Percentiles rank a stretch among this genome's conserved stretches.
These are phyloP conservation scores for Dendrocincla fuliginosa DNA, from an alignment of 2,797 vertebrate genomes.

Conservation along the genomic window DNA sequence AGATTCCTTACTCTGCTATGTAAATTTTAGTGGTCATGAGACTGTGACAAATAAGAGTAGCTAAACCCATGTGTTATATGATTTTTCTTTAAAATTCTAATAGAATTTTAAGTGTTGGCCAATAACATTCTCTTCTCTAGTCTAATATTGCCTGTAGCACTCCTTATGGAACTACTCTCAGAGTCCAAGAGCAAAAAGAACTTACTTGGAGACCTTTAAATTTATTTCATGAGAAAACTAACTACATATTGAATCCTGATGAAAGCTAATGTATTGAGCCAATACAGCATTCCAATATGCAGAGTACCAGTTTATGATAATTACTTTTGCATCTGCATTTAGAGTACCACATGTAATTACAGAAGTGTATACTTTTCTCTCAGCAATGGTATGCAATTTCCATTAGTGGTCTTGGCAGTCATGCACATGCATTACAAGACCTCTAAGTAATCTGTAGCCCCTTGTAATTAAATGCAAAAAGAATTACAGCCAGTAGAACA, in stretches of 20 bases:
- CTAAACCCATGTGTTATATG: background rate
- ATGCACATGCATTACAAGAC: slow-evolving; percentile 54
- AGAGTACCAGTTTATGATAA: slow-evolving; percentile 59
- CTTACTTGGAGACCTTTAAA: background rate
- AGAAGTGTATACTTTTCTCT: slow-evolving; percentile 51
- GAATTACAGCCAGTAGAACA: slow-evolving; percentile 22
- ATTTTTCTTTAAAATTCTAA: background rate
- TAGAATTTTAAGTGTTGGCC: background rate
- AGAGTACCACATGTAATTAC: slow-evolving; percentile 52
- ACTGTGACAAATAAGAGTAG: background rate
- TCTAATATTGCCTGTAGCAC: background rate
- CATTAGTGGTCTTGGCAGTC: slow-evolving; percentile 61
- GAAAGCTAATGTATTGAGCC: slow-evolving; percentile 3
- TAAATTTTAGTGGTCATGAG: background rate
- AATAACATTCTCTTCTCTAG: background rate
- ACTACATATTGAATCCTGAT: background rate
- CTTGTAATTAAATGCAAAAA: slow-evolving; percentile 55
- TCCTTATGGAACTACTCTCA: background rate
- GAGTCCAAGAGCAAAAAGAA: background rate
- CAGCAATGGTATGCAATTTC: slow-evolving; percentile 52
- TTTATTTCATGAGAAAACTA: background rate
- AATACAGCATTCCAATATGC: background rate
- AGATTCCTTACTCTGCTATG: background rate
- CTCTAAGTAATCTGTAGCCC: slow-evolving; percentile 48
- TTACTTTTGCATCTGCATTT: slow-evolving; percentile 60